These are phyloP conservation scores for Spongilla lacustris DNA, from an alignment of 37 sponge, comb jelly and placozoan species.

Conservation along the genomic window DNA sequence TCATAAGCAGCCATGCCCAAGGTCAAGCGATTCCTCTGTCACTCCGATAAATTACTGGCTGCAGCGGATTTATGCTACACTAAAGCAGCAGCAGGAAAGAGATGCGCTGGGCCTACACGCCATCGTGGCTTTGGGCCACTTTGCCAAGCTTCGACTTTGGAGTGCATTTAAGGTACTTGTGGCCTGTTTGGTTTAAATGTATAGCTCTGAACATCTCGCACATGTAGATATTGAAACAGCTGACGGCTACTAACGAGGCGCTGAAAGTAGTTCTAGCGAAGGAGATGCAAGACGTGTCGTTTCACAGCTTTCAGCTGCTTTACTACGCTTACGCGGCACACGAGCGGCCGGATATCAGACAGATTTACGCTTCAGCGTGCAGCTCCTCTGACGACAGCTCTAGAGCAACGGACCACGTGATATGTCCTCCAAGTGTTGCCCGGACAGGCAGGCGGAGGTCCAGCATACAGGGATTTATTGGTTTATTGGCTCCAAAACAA, in stretches of 20 bases:
- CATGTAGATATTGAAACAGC: conserved; percentile 8
- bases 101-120: conserved; percentile 21
- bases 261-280: background rate
- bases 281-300: conserved; percentile 11
- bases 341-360: conserved; percentile 32
- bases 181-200: no score
- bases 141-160: conserved; percentile 31
- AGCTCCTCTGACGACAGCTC: no score
- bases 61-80: conserved; percentile 31
- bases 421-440: background rate
- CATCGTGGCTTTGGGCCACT: conserved; percentile 16
- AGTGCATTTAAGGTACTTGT: conserved; percentile 38
- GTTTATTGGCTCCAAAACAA: background rate
- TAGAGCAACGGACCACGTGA: background rate
- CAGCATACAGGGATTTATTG: conserved; percentile 3
- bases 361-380: conserved; percentile 13
- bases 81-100: conserved; percentile 9
- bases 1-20: background rate
- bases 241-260: background rate
- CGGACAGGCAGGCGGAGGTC: conserved; percentile 16
- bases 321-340: conserved; percentile 20
- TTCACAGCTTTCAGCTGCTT: conserved; percentile 22
- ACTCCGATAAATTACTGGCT: conserved; percentile 46
- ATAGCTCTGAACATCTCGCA: background rate
- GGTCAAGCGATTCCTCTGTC: background rate